Evolutionary conservation across 1,140 invertebrate genomes (phyloP).

Genomic region (Drosophila repletoides): DNA sequence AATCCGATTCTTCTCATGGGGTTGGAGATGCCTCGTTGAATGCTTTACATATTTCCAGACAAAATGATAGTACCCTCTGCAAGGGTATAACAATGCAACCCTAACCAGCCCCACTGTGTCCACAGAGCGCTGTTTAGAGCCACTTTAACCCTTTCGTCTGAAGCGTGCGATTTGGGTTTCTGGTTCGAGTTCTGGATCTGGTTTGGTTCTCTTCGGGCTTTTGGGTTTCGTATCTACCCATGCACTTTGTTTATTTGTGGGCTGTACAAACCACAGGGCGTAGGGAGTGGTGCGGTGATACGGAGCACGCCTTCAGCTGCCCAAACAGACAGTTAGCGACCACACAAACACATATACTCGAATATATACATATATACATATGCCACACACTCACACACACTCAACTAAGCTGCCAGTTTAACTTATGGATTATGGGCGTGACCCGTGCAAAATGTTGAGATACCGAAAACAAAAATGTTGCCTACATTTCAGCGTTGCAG

Average conservation of each 20-base stretch:
- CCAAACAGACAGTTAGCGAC: constrained; percentile 44
- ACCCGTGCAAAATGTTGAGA: constrained; percentile 44
- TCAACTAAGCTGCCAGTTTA: constrained; percentile 47
- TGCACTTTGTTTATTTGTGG: constrained; percentile 51
- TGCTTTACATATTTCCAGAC: no score
- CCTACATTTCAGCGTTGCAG: constrained; percentile 58
- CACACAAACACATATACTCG: constrained; percentile 30
- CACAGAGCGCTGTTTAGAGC: constrained; percentile 47
- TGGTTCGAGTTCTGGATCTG: constrained; percentile 38
- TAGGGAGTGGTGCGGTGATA: neutral
- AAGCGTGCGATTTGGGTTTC: constrained; percentile 61
- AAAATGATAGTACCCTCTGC: no score
- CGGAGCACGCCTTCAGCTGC: constrained; percentile 6
- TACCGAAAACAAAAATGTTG: constrained; percentile 47
- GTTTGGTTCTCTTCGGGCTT: constrained; percentile 6
- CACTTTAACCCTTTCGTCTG: constrained; percentile 62
- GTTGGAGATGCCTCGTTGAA: no score
- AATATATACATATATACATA: constrained; percentile 11
- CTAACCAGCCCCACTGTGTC: constrained; percentile 1
- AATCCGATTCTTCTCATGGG: no score
- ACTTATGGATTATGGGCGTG: constrained; percentile 73
- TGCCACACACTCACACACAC: constrained; percentile 13
- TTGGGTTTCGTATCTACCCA: constrained; percentile 8
- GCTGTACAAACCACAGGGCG: constrained; percentile 33
- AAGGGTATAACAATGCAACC: no score